Evolutionary conservation across 2,113 vertebrate genomes (phyloP).

Genomic region (Mesocricetus auratus): DNA sequence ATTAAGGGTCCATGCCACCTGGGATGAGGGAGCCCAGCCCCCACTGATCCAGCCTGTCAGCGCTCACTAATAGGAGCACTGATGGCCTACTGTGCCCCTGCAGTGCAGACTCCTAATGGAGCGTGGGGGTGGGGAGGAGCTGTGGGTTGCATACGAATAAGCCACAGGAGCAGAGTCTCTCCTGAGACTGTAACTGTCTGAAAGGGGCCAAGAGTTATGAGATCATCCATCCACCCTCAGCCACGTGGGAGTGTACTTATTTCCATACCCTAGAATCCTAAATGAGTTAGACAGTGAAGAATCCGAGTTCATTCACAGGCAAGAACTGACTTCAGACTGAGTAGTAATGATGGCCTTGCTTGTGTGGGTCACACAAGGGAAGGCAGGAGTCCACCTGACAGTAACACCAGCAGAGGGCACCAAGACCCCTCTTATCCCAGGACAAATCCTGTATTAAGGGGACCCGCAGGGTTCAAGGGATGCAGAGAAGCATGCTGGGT

Average conservation of each 20-base stretch:
- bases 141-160: background rate
- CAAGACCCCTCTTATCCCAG: background rate
- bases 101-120: background rate
- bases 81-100: background rate
- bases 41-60: background rate
- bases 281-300: background rate
- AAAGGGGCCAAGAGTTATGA: background rate
- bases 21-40: background rate
- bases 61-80: background rate
- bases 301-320: background rate
- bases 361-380: background rate
- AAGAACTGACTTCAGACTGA: background rate
- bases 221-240: background rate
- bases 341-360: background rate
- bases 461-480: background rate
- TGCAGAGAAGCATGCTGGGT: background rate
- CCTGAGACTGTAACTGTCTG: background rate
- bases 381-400: background rate
- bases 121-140: background rate
- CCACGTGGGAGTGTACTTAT: too few species aligned
- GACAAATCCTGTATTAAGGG: background rate
- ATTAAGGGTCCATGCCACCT: background rate
- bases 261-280: background rate
- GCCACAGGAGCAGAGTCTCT: background rate
- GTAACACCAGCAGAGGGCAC: constrained; percentile 22